These are phyloP conservation scores for Apodemia hepburni DNA, from an alignment of 2,888 invertebrate species.

Conservation along the genomic window DNA sequence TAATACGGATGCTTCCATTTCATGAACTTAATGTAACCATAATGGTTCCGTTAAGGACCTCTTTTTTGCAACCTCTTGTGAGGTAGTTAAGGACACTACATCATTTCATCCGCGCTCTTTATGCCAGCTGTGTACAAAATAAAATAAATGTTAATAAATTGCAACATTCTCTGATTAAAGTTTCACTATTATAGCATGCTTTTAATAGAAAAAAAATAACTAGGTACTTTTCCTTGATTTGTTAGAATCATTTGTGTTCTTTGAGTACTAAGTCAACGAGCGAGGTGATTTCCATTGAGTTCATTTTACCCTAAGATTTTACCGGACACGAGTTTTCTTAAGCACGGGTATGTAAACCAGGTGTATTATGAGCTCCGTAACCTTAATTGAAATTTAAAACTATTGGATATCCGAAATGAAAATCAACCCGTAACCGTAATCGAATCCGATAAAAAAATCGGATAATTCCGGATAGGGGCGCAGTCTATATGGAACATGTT, in stretches of 20 bases:
- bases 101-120: background rate
- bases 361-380: too few relatives aligned
- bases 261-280: background rate
- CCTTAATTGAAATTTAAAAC: too few relatives aligned
- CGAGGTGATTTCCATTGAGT: too few relatives aligned
- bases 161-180: background rate
- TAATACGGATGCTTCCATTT: slow-evolving; percentile 4
- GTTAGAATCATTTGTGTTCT: background rate
- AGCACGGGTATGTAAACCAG: too few relatives aligned
- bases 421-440: too few relatives aligned
- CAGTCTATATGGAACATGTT: too few relatives aligned
- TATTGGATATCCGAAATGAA: too few relatives aligned
- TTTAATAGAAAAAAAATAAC: background rate
- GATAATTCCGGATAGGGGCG: too few relatives aligned
- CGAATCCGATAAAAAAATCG: too few relatives aligned
- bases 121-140: background rate
- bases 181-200: background rate
- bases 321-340: too few relatives aligned
- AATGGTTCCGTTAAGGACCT: background rate
- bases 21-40: slow-evolving; percentile 2
- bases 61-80: background rate
- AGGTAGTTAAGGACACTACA: background rate
- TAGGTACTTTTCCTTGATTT: too few relatives aligned
- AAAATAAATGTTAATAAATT: background rate
- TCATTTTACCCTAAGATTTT: too few relatives aligned